Evolutionary conservation across 2,888 invertebrate species (phyloP).

Genomic region (Ariolimax columbianus): DNA sequence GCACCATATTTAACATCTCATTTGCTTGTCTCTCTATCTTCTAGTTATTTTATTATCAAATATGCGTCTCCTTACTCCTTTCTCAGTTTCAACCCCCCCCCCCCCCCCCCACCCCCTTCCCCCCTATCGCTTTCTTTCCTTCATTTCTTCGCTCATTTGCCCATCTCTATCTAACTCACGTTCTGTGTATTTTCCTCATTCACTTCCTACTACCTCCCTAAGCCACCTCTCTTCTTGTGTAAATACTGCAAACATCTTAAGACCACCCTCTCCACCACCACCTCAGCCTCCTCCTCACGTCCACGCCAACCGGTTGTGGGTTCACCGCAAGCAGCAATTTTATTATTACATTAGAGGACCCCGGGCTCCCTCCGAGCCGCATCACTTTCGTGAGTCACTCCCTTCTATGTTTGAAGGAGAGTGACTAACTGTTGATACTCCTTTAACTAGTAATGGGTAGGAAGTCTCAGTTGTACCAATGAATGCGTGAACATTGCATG

Average conservation of each 20-base stretch:
- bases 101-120: not conserved
- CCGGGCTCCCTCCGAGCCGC: not conserved
- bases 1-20: too few species aligned
- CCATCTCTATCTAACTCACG: not conserved
- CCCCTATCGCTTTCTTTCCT: not conserved
- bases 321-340: slow-evolving; percentile 1
- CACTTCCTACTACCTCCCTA: not conserved
- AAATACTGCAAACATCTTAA: not conserved
- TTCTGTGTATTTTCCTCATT: not conserved
- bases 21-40: too few species aligned
- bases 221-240: not conserved
- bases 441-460: not conserved
- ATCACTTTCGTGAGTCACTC: slow-evolving; percentile 3
- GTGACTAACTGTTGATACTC: not conserved
- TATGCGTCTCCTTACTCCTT: too few species aligned
- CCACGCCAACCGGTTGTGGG: not conserved
- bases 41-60: too few species aligned
- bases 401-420: not conserved
- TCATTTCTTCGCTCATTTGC: not conserved
- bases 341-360: slow-evolving; percentile 2
- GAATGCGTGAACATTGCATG: too few species aligned
- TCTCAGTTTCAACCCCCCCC: too few species aligned
- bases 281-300: not conserved
- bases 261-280: not conserved
- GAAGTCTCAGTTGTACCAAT: too few species aligned